Conservation (phyloP, 2,888 invertebrate species). For the Calameuta filiformis region DNA sequence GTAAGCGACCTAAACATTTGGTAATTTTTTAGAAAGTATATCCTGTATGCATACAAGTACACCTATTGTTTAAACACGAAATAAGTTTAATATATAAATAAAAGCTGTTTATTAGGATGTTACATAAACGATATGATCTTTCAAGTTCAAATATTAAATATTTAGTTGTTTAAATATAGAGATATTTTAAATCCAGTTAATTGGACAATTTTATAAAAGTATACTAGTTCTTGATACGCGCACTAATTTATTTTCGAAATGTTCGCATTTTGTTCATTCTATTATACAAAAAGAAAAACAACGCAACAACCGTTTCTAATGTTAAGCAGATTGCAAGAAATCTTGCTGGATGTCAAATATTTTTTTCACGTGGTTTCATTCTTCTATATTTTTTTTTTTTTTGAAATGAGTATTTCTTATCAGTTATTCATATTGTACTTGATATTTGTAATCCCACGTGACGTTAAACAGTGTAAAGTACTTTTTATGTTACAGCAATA, state of each 20-base stretch:
- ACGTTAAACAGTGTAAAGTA: not conserved
- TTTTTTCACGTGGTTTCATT: not conserved
- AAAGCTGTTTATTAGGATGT: slow-evolving; percentile 2
- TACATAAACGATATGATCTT: not conserved
- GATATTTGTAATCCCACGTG: not conserved
- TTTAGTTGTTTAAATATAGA: not conserved
- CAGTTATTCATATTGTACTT: not conserved
- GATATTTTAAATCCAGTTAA: not conserved
- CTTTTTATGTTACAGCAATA: not conserved
- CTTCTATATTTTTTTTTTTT: not conserved
- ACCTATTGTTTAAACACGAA: not conserved
- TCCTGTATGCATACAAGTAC: not conserved
- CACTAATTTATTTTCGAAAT: not conserved
- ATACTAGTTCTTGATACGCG: not conserved
- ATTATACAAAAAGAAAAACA: not conserved
- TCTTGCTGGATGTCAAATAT: not conserved
- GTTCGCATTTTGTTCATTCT: not conserved
- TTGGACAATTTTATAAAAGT: not conserved
- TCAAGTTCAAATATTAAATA: slow-evolving; percentile 5
- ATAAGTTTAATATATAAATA: not conserved
- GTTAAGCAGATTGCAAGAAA: not conserved
- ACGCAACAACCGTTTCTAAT: not conserved
- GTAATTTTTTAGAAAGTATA: slow-evolving; percentile 3
- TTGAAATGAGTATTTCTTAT: not conserved
- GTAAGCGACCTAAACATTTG: slow-evolving; percentile 1